Percentiles rank a stretch among this genome's conserved stretches.
These are phyloP conservation scores for Achlya flavicornis DNA, from an alignment of 2,888 invertebrate genomes.

Conservation along the genomic window DNA sequence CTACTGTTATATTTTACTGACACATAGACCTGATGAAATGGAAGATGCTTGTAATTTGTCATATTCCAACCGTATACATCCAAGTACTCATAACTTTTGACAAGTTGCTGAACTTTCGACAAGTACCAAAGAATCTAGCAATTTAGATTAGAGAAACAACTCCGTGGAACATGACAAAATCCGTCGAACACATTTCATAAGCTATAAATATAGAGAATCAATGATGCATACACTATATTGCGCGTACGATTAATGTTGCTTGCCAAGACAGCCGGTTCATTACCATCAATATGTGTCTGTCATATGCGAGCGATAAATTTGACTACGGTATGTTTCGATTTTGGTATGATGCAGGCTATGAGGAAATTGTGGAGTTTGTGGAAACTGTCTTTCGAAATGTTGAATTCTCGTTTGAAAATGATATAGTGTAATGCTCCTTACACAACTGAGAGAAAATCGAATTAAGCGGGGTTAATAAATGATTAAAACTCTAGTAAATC, in stretches of 20 bases:
- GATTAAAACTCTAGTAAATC: too few relatives aligned
- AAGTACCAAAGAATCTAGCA: neutral
- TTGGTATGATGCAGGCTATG: conserved; percentile 2
- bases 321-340: conserved; percentile 26
- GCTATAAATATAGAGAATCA: conserved; percentile 60
- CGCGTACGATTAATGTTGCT: conserved; percentile 44
- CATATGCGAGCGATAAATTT: conserved; percentile 40
- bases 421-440: too few relatives aligned
- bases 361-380: conserved; percentile 5
- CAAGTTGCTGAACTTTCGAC: neutral
- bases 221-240: conserved; percentile 68
- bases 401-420: conserved; percentile 5
- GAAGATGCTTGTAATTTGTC: too few relatives aligned
- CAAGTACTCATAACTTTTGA: too few relatives aligned
- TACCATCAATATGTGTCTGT: conserved; percentile 57
- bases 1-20: too few relatives aligned
- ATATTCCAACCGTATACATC: too few relatives aligned
- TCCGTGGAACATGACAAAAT: neutral
- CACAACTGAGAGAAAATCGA: neutral
- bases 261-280: conserved; percentile 47
- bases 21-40: too few relatives aligned
- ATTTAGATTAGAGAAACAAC: neutral
- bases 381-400: neutral
- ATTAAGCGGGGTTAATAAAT: too few relatives aligned
- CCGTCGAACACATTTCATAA: conserved; percentile 36